Conservation (phyloP, 2,797 vertebrate species). For the Lepilemur septentrionalis region DNA sequence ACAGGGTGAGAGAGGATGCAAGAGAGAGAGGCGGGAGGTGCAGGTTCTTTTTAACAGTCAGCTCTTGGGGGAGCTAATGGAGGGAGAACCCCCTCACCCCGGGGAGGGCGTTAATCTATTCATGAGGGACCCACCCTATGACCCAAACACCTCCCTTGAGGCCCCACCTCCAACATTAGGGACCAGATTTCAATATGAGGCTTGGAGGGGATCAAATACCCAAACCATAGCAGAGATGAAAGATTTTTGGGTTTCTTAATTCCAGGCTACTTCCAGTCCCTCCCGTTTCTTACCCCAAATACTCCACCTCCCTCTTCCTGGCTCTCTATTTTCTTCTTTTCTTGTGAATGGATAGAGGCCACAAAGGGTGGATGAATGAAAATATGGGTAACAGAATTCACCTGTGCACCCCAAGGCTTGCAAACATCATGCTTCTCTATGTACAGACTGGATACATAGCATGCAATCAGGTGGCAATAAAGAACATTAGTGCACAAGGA, state of each 20-base stretch:
- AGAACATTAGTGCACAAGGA: neutral
- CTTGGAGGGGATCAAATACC: neutral
- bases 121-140: neutral
- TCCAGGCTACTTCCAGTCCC: neutral
- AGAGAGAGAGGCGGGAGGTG: neutral
- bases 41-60: neutral
- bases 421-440: fast-evolving
- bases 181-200: neutral
- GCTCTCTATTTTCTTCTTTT: neutral
- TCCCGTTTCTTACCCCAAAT: neutral
- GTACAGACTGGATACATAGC: too few species aligned
- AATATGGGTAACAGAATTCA: neutral
- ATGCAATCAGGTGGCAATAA: neutral
- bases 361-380: neutral
- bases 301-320: neutral
- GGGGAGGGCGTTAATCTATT: neutral
- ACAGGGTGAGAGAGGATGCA: neutral
- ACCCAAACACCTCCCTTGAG: neutral
- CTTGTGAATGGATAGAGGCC: neutral
- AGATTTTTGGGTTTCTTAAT: neutral
- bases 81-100: neutral
- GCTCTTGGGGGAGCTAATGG: neutral
- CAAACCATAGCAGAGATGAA: neutral
- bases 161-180: neutral
- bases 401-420: neutral